Conservation (phyloP, 2,888 invertebrate genomes). For the Vanessa cardui region DNA sequence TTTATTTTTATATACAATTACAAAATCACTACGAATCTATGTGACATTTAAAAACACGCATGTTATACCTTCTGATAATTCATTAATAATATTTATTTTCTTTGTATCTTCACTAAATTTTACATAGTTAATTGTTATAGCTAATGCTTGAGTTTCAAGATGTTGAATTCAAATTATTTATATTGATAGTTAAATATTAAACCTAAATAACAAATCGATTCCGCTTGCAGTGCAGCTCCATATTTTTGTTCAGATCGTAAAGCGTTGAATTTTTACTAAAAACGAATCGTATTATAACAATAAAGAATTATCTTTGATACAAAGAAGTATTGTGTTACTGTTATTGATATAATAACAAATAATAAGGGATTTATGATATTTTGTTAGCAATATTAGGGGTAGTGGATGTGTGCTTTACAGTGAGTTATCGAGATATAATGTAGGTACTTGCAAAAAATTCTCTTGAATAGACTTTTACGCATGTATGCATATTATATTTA, state of each 20-base stretch:
- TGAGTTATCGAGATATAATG: not conserved
- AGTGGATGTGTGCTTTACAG: not conserved
- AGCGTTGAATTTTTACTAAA: constrained; percentile 66
- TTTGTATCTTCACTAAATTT: no score
- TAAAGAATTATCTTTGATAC: constrained; percentile 56
- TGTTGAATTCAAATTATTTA: no score
- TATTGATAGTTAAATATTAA: no score
- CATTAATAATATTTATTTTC: no score
- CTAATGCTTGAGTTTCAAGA: no score
- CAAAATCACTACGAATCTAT: no score
- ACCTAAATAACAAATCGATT: not conserved
- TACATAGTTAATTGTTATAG: no score
- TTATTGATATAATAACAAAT: constrained; percentile 50
- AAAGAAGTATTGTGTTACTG: constrained; percentile 52
- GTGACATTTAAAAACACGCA: no score
- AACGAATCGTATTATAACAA: constrained; percentile 45
- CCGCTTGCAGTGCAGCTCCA: constrained; percentile 47
- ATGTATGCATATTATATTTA: not conserved
- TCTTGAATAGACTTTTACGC: not conserved
- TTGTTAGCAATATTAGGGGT: constrained; percentile 10
- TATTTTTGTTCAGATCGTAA: constrained; percentile 49
- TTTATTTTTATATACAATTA: no score
- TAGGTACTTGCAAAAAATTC: not conserved
- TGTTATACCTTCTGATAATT: no score
- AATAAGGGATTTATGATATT: constrained; percentile 38